A percentile compares a stretch with the other conserved stretches of the same genome.
phyloP scores from a whole-genome alignment of 1,140 invertebrate genomes.

The Zelostemma sp. region DNA sequence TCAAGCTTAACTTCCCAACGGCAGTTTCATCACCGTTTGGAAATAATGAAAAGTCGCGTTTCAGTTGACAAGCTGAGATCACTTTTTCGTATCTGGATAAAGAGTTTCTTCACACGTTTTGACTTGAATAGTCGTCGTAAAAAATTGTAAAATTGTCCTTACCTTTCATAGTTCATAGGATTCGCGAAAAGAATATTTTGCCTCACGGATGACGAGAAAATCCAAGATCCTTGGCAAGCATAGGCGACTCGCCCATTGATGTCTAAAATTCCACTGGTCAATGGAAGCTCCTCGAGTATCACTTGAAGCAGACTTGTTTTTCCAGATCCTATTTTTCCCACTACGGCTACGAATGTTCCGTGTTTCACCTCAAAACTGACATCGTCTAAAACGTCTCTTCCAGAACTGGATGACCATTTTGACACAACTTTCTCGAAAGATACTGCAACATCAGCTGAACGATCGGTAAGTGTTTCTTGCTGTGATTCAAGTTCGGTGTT shows the following conservation, averaged over 20 bases:
- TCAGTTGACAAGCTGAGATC: conserved; percentile 81
- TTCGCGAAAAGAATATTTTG: conserved; percentile 93
- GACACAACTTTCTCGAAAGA: conserved; percentile 71
- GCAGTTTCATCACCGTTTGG: conserved; percentile 85
- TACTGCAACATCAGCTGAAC: conserved; percentile 27
- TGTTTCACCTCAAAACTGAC: conserved; percentile 75
- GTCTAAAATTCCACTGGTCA: conserved; percentile 75
- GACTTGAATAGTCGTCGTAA: too few species aligned
- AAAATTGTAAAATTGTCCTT: too few species aligned
- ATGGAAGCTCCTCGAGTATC: conserved; percentile 84
- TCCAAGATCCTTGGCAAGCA: conserved; percentile 92
- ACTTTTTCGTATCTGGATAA: conserved; percentile 74
- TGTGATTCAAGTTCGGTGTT: neutral
- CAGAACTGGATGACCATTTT: conserved; percentile 75
- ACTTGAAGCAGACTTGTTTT: conserved; percentile 88
- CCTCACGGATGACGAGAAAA: conserved; percentile 78
- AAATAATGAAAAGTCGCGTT: conserved; percentile 81
- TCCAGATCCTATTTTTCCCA: conserved; percentile 88
- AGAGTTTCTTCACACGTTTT: too few species aligned
- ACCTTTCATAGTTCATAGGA: too few species aligned
- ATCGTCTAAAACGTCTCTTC: too few species aligned
- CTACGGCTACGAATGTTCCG: conserved; percentile 80
- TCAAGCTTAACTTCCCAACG: conserved; percentile 82
- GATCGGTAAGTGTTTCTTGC: neutral
- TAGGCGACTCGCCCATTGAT: conserved; percentile 88